Base-by-base conservation (phyloP, 2,888 invertebrate species). In the Beris morrisii region DNA sequence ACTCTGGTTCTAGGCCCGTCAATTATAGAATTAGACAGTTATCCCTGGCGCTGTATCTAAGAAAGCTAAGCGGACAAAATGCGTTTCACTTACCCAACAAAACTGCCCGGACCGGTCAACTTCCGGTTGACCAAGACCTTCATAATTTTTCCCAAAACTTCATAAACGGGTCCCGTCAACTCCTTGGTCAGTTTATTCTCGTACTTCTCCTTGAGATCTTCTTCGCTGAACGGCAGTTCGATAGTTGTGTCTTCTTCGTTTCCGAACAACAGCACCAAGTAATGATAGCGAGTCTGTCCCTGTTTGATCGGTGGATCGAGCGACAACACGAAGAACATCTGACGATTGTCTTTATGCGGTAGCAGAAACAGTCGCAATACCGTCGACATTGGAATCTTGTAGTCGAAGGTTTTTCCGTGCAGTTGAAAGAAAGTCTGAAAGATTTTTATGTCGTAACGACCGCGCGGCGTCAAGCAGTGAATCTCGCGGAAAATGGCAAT, bases 281-380 rank as follows among this genome's bases (percentile, higher is more conserved):
- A 99, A 75, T 97, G 97, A 78, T 99, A 99, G 70, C 99, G 85
- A 0, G 99, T 99, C 83, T 99, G 98, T 57, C 99, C 99, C 79
- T 99, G 99, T 77, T 99, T 98, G 73, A 99, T 98, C 0, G 99
- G 99, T 1, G 99, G 99, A 84, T 99, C 98, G 73, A 99, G 83
- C 63, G 96, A 95, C 64, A 97, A 92, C 52, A 99, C 97, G 79
- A 98, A 98, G 82, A 95, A 99, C 88, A 96, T 97, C 81, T 98
- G 98, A 2, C 98, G 84, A n/a, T 90, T 92, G 79, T 99, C 98
- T 78, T 95, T 96, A 78, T 99, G 98, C 0, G 98, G 98, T 61
- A 99, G 82, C 43, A 98, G 83, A 78, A 99, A 99, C 13, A 99
- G 82, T 6, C 99, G 87, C 13, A 97, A 83, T 4, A 99, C 97